Conservation (phyloP, 2,113 vertebrate genomes). For the Chloroceryle aenea region DNA sequence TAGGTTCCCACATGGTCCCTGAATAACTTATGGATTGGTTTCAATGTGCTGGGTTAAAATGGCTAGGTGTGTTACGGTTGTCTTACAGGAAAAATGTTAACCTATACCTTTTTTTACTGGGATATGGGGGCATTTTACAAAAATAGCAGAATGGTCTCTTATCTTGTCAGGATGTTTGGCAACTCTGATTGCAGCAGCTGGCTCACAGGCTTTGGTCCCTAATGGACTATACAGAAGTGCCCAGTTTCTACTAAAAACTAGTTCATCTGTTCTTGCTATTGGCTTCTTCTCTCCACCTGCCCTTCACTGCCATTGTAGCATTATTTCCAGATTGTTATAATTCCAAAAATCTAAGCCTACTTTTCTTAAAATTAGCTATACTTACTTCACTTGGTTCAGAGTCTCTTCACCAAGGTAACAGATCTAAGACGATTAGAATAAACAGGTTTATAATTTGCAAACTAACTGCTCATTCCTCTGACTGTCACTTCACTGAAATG, state of each 20-base stretch:
- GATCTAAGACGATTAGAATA: neutral
- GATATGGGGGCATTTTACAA: neutral
- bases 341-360: neutral
- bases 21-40: neutral
- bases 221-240: neutral
- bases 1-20: rapidly evolving
- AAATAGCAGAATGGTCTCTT: neutral
- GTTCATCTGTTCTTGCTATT: neutral
- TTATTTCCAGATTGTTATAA: neutral
- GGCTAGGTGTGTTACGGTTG: neutral
- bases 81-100: neutral
- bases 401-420: neutral
- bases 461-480: neutral
- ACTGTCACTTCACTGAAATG: neutral
- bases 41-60: neutral
- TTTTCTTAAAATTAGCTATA: neutral
- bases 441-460: neutral
- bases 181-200: neutral
- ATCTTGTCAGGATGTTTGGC: neutral
- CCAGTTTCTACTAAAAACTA: neutral
- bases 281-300: neutral
- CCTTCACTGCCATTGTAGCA: neutral
- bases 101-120: neutral
- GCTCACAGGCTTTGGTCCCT: neutral
- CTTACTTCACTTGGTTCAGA: neutral